Base-by-base conservation (phyloP, 2,113 vertebrate species). In the Hiodon alosoides region DNA sequence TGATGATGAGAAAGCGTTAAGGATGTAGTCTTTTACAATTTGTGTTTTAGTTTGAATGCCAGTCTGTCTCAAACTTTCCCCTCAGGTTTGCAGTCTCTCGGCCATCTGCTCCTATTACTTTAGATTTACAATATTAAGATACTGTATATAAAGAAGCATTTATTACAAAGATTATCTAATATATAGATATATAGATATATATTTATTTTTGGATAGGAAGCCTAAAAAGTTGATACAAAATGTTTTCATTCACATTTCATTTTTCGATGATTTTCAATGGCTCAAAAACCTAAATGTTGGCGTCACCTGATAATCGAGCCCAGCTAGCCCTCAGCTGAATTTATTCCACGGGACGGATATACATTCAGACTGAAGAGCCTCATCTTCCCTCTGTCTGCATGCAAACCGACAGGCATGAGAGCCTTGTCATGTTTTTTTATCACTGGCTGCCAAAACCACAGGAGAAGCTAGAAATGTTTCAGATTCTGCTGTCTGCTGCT, bases 371-470 rank as follows among this genome's bases (percentile, higher is more conserved):
- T 7, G 48, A 69, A 17, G 16, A 59, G 48, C 68, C 51, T 3
- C 17, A 51, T 58, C 60, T 54, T 11, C 11, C 50, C 53, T 16
- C 57, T 53, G 74, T 31, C 51, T 62, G 67, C 68, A 65, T 71
- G 16, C 67, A 48, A 14, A 64, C 59, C 71, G 75, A 76, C 75
- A 76, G 68, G 57, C 50, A 11, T 9, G 67, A 69, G 67, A 51
- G 58, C 50, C 17, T 53, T 76, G 68, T 76, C 75, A 76, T 76
- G 68, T 75, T 71, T 53, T 54, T 9, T 61, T 60, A n/a, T 76
- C 51, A 52, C 75, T 69, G 8, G 58, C 75, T 70, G 74, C 74
- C 74, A 70, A 62, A 51, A 54, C 9, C 58, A 2, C 48, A 8
- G 51, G 9, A 47, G 57, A 11, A 48, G 74, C n/a, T 50, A 58